Evolutionary conservation across 1,140 invertebrate genomes (phyloP), one percentile per base, ranked within the genome.

Genomic region (Sycobia sp.): DNA sequence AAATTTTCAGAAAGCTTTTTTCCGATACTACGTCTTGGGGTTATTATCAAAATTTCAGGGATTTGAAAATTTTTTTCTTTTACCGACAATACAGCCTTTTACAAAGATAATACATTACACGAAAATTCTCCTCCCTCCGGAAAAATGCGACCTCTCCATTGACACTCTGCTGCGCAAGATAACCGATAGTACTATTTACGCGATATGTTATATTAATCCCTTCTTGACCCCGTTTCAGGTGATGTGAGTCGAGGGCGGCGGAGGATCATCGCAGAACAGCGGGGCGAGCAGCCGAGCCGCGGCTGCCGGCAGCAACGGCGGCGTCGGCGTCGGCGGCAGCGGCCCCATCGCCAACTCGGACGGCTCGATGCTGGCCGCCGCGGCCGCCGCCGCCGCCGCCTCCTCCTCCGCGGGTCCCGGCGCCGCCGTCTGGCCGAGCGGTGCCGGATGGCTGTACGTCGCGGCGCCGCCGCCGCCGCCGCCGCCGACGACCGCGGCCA

Each of bases 221-320:
- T 32, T 11, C 4, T 4, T 2, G 27, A 13, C 23, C 23, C 51
- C 4, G 25, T 66, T 81, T 47, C 73, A 86, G 82, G 85, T 86
- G 70, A 87, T 86, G 85, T 83, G 82, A 83, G 81, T 81, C 74
- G 81, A 83, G 79, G 78, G 79, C 74, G 77, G 62, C 32, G 62
- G 78, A 71, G 69, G 76, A 66, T 73, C 75, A 41, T 73, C 77
- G 36, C 76, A 81, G 56, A 70, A 62, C 49, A 73, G 69, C 67
- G 73, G 72, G 47, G 23, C 51, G 13, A 16, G 18, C 18, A 32
- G 34, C 10, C 18, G 50, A n/a, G 25, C 13, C 64, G 44, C 61
- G 67, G 36, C 65, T 71, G 53, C 54, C 67, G 57, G 47, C 46
- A 43, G 46, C 34, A 62, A 65, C 56, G 57, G 9, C 43, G 13